Evolutionary conservation across 1,140 invertebrate genomes (phyloP), one percentile per base, ranked within the genome.

Genomic region (Catajapyx aquilonaris): DNA sequence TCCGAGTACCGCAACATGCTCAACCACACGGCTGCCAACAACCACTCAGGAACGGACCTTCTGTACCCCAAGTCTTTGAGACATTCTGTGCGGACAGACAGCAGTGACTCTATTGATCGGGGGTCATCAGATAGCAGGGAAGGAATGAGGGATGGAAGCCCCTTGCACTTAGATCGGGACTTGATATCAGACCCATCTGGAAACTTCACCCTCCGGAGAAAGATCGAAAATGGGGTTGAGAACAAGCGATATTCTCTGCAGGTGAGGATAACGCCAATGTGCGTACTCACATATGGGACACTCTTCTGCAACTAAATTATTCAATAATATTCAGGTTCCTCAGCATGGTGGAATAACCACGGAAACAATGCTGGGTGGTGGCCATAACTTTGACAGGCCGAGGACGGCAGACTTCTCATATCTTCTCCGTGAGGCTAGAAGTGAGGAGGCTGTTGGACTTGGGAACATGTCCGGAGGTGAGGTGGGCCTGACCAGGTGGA

Each of bases 1-100:
- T 44, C 45, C 11, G 43, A 44, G 31, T 44, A 44, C 31, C 36
- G 43, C 2, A 40, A 40, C 25, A 33, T 44, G 16, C 38, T 41
- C 11, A n/a, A n/a, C n/a, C n/a, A n/a, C n/a, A n/a, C n/a, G n/a
- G n/a, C n/a, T n/a, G n/a, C n/a, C n/a, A 41, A 40, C 20, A 41
- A 40, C 11, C 23, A 28, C 23, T 9, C 7, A 7, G 13, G 13
- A 9, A 9, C 23, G 13, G 23, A 28, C 23, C n/a, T n/a, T n/a
- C 13, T 28, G 13, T 28, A 28, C 23, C 7, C 23, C 7, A 28
- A 28, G 13, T 28, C 23, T 7, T 13, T 28, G 7, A 7, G 23
- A 28, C 7, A 28, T 13, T 28, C 23, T 7, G 7, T 28, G 13
- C 23, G 13, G 13, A 28, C 23, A 7, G 23, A 28, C 13, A 28